Conservation (phyloP, 2,888 invertebrate genomes). For the Pandemis cinnamomeana region DNA sequence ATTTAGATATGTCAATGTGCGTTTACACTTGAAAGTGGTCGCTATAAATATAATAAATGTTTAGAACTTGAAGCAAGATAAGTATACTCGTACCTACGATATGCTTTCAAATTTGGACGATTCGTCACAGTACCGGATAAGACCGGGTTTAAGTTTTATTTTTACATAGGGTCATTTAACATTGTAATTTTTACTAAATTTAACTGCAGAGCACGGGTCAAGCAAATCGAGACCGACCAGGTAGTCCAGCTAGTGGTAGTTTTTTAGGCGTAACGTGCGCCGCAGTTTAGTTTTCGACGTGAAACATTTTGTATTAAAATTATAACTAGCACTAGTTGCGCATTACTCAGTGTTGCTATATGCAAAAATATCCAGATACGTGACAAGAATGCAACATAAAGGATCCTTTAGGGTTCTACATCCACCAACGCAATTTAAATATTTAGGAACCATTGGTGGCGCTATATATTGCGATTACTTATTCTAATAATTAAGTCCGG, state of each 20-base stretch:
- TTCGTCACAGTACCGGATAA: neutral
- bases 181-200: neutral
- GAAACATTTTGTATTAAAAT: neutral
- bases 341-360: too few species aligned
- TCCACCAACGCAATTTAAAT: neutral
- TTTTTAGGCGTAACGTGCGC: too few species aligned
- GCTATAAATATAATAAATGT: constrained; percentile 2
- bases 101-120: neutral
- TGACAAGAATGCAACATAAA: neutral
- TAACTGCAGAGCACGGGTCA: neutral
- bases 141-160: neutral
- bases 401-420: neutral
- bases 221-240: neutral
- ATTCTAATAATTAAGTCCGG: neutral
- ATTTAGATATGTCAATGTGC: neutral
- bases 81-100: neutral
- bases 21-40: neutral
- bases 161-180: neutral
- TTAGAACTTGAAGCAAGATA: constrained; percentile 9
- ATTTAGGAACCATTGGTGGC: neutral
- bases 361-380: neutral
- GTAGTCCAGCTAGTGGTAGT: too few species aligned
- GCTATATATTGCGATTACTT: neutral
- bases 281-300: too few species aligned
- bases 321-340: neutral